These are phyloP conservation scores for Xestia ashworthii DNA, from an alignment of 2,888 invertebrate species.

Conservation along the genomic window DNA sequence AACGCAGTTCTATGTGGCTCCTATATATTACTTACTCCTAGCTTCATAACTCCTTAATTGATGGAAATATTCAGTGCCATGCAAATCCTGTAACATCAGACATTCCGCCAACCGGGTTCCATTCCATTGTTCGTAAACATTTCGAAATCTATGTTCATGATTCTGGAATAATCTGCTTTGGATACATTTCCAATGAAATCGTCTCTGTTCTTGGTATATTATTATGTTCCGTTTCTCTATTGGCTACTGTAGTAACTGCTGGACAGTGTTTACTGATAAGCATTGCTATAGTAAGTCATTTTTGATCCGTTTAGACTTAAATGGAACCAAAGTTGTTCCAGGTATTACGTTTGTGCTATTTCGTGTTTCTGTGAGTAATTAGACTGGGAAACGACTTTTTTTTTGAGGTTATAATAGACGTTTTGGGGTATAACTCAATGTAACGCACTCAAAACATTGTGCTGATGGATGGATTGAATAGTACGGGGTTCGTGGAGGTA, in stretches of 20 bases:
- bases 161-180: slow-evolving; percentile 45
- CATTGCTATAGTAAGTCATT: not conserved
- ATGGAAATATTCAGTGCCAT: slow-evolving; percentile 36
- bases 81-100: slow-evolving; percentile 20
- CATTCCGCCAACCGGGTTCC: slow-evolving; percentile 7
- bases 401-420: too few species aligned
- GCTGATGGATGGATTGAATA: too few species aligned
- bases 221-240: slow-evolving; percentile 7
- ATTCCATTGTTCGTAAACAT: slow-evolving; percentile 56
- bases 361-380: not conserved
- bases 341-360: not conserved
- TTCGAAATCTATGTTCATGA: slow-evolving; percentile 45
- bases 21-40: not conserved
- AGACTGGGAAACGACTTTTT: too few species aligned
- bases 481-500: too few species aligned
- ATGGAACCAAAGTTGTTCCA: not conserved
- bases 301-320: not conserved
- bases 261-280: not conserved
- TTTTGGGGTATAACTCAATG: too few species aligned
- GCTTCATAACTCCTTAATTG: slow-evolving; percentile 1
- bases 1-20: not conserved
- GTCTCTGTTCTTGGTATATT: slow-evolving; percentile 1
- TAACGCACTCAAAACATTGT: too few species aligned
- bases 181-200: slow-evolving; percentile 24
- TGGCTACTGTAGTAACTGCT: not conserved